Conservation (phyloP, 2,113 vertebrate genomes). For the Piaya cayana region DNA sequence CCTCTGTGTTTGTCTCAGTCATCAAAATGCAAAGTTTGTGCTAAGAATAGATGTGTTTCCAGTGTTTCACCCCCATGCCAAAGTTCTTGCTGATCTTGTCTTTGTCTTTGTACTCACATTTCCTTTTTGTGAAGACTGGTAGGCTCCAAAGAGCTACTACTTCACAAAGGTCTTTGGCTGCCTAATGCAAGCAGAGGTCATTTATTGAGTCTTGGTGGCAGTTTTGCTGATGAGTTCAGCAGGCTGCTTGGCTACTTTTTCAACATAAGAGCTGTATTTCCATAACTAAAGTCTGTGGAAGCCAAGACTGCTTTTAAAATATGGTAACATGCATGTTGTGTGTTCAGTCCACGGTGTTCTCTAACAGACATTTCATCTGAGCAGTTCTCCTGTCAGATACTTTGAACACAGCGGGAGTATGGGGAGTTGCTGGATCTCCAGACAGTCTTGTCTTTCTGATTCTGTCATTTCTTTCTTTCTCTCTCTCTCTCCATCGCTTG, state of each 20-base stretch:
- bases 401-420: not conserved
- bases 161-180: not conserved
- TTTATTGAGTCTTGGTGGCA: not conserved
- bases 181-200: not conserved
- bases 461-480: conserved; percentile 50
- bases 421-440: not conserved
- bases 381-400: not conserved
- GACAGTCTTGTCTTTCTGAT: conserved; percentile 51
- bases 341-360: not conserved
- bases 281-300: not conserved
- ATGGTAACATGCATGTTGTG: not conserved
- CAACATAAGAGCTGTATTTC: not conserved
- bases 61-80: not conserved
- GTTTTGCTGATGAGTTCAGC: not conserved
- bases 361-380: accelerated
- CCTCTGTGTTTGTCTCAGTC: conserved; percentile 7
- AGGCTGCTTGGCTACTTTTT: not conserved
- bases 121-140: not conserved
- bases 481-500: conserved; percentile 27
- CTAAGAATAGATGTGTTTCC: not conserved
- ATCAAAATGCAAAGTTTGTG: not conserved
- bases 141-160: conserved; percentile 38
- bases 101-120: conserved; percentile 32
- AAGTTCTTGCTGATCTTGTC: not conserved
- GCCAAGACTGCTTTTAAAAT: not conserved